These are phyloP conservation scores for Arremon brunneinucha DNA, from an alignment of 2,797 vertebrate genomes.

Conservation along the genomic window DNA sequence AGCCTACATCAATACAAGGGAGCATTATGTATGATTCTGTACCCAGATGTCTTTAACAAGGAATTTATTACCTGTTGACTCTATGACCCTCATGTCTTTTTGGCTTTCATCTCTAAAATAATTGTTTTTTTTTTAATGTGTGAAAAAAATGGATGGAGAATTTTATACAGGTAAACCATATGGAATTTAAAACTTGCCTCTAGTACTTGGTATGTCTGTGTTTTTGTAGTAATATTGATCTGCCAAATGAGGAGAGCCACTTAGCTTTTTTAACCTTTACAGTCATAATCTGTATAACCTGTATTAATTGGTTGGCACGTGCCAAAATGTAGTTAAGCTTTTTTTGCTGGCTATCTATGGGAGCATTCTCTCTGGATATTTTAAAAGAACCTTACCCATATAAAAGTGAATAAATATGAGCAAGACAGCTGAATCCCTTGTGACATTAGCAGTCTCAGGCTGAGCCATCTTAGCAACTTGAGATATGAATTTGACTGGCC, in stretches of 20 bases:
- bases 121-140: not conserved
- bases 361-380: slow-evolving; percentile 1
- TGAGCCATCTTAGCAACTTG: not conserved
- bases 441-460: not conserved
- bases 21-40: slow-evolving; percentile 75
- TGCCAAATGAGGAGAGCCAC: not conserved
- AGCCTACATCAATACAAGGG: slow-evolving; percentile 71
- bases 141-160: not conserved
- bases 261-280: not conserved
- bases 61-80: not conserved
- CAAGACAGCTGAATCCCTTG: not conserved
- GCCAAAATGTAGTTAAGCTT: not conserved
- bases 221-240: not conserved
- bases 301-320: not conserved
- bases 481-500: not conserved
- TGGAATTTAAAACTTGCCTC: not conserved
- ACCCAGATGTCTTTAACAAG: not conserved
- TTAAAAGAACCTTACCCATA: not conserved
- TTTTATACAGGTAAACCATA: not conserved
- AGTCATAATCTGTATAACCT: not conserved
- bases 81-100: not conserved
- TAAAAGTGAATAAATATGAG: not conserved
- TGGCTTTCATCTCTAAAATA: not conserved
- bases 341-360: not conserved
- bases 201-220: not conserved